Conservation (phyloP, 2,797 vertebrate species). For the Catharus ustulatus region DNA sequence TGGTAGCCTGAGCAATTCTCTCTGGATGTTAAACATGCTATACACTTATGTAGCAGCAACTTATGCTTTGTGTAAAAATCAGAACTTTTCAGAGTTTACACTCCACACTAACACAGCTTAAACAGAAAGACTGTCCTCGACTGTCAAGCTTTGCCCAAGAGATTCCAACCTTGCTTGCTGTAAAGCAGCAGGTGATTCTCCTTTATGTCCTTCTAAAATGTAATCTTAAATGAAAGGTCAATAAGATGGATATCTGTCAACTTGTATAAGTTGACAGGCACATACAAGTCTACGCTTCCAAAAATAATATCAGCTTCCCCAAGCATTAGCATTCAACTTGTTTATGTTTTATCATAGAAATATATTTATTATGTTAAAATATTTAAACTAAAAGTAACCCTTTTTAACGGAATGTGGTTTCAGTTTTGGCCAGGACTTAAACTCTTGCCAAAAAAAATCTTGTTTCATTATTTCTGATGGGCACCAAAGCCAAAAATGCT, state of each 20-base stretch:
- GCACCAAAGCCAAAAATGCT: neutral
- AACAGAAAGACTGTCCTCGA: neutral
- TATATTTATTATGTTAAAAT: neutral
- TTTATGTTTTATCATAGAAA: neutral
- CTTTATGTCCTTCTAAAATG: neutral
- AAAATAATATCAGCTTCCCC: neutral
- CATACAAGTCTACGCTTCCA: neutral
- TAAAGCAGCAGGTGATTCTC: neutral
- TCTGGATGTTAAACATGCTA: neutral
- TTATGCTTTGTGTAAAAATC: neutral
- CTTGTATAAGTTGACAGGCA: neutral
- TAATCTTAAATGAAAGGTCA: neutral
- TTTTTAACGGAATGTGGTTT: neutral
- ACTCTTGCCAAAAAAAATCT: neutral
- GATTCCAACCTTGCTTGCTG: neutral
- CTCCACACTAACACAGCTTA: neutral
- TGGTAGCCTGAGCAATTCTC: neutral
- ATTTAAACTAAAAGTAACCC: neutral
- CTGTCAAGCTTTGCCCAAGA: neutral
- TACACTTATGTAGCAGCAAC: neutral
- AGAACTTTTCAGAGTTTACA: neutral
- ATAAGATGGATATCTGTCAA: neutral
- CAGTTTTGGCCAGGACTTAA: neutral
- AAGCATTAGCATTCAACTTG: neutral
- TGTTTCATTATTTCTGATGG: neutral